Conservation (phyloP, 2,888 invertebrate species). For the Lepidonotus clava region DNA sequence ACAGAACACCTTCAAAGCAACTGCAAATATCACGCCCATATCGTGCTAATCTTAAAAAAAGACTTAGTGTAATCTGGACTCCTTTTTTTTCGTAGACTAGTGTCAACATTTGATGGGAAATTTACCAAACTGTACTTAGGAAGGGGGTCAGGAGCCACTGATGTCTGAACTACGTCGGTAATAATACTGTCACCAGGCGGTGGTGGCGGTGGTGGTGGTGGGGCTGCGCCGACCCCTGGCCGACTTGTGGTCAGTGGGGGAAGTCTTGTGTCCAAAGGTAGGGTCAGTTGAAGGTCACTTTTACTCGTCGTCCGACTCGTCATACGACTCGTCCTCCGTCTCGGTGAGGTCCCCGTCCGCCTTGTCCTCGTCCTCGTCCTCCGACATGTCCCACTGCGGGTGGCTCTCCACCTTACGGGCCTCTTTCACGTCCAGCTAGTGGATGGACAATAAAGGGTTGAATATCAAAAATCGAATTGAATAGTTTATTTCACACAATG, state of each 20-base stretch:
- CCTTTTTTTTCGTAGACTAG: too few relatives aligned
- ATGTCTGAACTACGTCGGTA: too few relatives aligned
- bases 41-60: too few relatives aligned
- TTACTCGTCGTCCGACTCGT: conserved; percentile 72
- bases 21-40: too few relatives aligned
- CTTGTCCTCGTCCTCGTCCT: conserved; percentile 87
- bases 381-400: conserved; percentile 98
- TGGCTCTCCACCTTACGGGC: conserved; percentile 95
- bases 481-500: neutral
- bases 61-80: too few relatives aligned
- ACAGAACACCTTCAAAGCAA: too few relatives aligned
- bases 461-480: too few relatives aligned
- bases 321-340: conserved; percentile 80
- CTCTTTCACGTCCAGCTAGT: conserved; percentile 95
- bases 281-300: conserved; percentile 29
- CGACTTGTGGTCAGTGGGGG: neutral
- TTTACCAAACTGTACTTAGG: too few relatives aligned
- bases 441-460: conserved; percentile 55
- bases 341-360: conserved; percentile 77
- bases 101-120: too few relatives aligned
- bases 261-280: too few relatives aligned
- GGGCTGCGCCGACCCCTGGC: too few relatives aligned
- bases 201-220: neutral
- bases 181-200: conserved; percentile 23
- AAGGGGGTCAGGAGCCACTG: too few relatives aligned